Conservation (phyloP, 2,888 invertebrate genomes). For the Geophilus truncorum region DNA sequence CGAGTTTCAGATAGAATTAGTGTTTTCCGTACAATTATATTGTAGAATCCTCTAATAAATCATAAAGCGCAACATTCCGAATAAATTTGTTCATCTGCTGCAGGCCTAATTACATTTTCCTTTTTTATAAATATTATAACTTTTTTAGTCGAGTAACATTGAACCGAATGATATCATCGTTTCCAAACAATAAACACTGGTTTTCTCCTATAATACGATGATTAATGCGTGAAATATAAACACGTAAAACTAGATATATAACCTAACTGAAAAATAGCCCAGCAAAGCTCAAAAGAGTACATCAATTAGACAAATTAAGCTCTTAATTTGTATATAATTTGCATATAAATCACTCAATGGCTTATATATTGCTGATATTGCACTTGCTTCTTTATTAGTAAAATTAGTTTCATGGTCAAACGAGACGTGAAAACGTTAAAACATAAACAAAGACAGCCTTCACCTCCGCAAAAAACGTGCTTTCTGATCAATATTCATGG, state of each 20-base stretch:
- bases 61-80: not conserved
- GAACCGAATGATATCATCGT: not conserved
- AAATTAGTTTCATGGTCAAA: constrained; percentile 1
- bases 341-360: not conserved
- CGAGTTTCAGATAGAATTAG: not conserved
- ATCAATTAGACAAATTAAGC: not conserved
- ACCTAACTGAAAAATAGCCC: too few species aligned
- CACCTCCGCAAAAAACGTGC: not conserved
- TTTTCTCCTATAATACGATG: not conserved
- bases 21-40: not conserved
- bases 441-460: constrained; percentile 21
- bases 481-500: not conserved
- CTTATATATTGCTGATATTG: not conserved
- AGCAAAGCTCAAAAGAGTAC: not conserved
- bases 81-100: not conserved
- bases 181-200: not conserved
- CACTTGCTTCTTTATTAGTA: not conserved
- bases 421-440: not conserved
- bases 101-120: not conserved
- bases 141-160: not conserved
- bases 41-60: not conserved
- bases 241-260: not conserved
- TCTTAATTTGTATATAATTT: not conserved
- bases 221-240: not conserved
- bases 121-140: not conserved